phyloP scores from a whole-genome alignment of 1,140 invertebrate species.

The Calliphora vicina region DNA sequence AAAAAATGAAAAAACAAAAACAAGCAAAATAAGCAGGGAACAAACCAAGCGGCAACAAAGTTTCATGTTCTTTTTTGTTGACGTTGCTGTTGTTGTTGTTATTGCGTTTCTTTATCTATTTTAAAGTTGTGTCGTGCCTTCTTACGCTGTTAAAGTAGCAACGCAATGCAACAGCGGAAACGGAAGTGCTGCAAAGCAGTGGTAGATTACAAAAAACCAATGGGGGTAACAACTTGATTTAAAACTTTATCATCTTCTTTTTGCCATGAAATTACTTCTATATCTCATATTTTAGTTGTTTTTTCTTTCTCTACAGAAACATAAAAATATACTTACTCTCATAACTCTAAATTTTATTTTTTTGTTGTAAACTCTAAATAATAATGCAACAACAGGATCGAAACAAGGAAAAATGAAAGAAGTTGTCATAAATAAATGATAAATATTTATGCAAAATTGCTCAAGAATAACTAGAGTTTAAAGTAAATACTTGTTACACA shows the following conservation, averaged over 20 bases:
- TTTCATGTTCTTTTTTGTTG: background rate
- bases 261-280: background rate
- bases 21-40: background rate
- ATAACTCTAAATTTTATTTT: background rate
- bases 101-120: background rate
- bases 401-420: background rate
- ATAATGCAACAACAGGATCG: background rate
- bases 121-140: background rate
- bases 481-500: too few relatives aligned
- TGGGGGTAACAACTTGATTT: conserved; percentile 27
- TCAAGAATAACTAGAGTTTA: background rate
- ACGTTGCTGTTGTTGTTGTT: background rate
- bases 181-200: conserved; percentile 26
- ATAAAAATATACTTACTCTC: background rate
- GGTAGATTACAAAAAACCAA: conserved; percentile 32
- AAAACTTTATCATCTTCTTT: conserved; percentile 24
- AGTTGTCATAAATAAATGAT: conserved; percentile 6
- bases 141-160: background rate
- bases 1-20: background rate
- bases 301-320: background rate
- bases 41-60: conserved; percentile 21
- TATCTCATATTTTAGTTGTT: conserved; percentile 8
- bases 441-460: background rate
- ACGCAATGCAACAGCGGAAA: conserved; percentile 28
- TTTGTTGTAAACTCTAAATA: background rate